A percentile compares a stretch with the other conserved stretches of the same genome.
phyloP scores from a whole-genome alignment of 2,113 vertebrate genomes.

The Myiopsitta monachus region DNA sequence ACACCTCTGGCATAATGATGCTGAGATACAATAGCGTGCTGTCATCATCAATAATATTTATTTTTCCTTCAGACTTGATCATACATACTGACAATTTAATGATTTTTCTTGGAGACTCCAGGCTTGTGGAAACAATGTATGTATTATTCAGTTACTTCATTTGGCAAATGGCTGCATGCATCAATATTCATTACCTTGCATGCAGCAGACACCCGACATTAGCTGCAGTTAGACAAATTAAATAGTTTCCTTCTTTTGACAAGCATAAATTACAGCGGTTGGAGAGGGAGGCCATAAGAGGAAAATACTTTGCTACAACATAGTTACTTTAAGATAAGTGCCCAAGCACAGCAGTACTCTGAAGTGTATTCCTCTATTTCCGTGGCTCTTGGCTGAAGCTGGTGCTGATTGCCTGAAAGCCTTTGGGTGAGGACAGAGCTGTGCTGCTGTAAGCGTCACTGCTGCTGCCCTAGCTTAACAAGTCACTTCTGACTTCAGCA shows the following conservation, averaged over 20 bases:
- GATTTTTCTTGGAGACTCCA: conserved; percentile 30
- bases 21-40: conserved; percentile 6
- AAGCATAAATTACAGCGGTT: neutral
- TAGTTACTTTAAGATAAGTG: conserved; percentile 8
- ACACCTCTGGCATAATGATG: conserved; percentile 29
- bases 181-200: conserved; percentile 24
- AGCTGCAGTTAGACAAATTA: neutral
- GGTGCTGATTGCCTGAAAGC: conserved; percentile 10
- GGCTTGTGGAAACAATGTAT: neutral
- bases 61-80: conserved; percentile 60
- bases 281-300: neutral
- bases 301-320: neutral
- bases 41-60: conserved; percentile 57
- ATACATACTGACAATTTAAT: conserved; percentile 58
- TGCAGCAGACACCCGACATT: neutral
- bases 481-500: neutral
- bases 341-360: neutral
- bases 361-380: neutral
- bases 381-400: conserved; percentile 26
- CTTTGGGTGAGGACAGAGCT: neutral
- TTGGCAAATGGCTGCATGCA: conserved; percentile 7
- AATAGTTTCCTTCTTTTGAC: neutral
- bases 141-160: conserved; percentile 28
- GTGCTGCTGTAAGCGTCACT: neutral
- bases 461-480: neutral